These are phyloP conservation scores for Meganola albula DNA, from an alignment of 2,888 invertebrate species.

Conservation along the genomic window DNA sequence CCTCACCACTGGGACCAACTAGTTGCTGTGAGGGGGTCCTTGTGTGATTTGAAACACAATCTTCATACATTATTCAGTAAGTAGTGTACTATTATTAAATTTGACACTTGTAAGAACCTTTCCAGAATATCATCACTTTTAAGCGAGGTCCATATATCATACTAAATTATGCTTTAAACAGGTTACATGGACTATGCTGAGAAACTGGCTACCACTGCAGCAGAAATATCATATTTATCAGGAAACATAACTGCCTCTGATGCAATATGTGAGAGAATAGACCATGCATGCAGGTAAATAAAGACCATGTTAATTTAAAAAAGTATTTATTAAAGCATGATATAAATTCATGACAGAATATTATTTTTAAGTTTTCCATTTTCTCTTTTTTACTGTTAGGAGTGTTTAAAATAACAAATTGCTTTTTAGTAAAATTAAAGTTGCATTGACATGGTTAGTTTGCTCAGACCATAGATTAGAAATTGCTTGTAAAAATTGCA, in stretches of 20 bases:
- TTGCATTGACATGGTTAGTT: no score
- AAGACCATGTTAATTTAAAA: slow-evolving; percentile 21
- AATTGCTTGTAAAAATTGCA: no score
- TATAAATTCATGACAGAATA: slow-evolving; percentile 31
- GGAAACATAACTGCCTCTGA: slow-evolving; percentile 74
- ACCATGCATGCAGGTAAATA: slow-evolving; percentile 63
- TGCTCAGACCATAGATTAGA: no score
- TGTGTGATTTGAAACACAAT: slow-evolving; percentile 66
- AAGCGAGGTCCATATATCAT: no score
- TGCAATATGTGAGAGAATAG: slow-evolving; percentile 73
- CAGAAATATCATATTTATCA: slow-evolving; percentile 74
- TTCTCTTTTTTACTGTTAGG: slow-evolving; percentile 14
- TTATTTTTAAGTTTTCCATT: slow-evolving; percentile 26
- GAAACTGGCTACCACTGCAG: slow-evolving; percentile 70
- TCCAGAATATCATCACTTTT: no score
- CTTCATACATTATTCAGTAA: slow-evolving; percentile 58
- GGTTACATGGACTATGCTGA: slow-evolving; percentile 78
- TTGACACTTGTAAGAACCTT: no score
- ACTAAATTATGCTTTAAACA: no score
- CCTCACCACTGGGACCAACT: slow-evolving; percentile 71
- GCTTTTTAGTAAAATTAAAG: slow-evolving; percentile 25
- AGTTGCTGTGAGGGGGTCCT: slow-evolving; percentile 57
- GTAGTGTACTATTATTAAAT: no score
- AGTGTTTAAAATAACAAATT: slow-evolving; percentile 35
- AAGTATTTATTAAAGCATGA: slow-evolving; percentile 47